A percentile compares a stretch with the other conserved stretches of the same genome.
These are phyloP conservation scores for Danaus melanippus DNA, from an alignment of 1,140 invertebrate species.

Conservation along the genomic window DNA sequence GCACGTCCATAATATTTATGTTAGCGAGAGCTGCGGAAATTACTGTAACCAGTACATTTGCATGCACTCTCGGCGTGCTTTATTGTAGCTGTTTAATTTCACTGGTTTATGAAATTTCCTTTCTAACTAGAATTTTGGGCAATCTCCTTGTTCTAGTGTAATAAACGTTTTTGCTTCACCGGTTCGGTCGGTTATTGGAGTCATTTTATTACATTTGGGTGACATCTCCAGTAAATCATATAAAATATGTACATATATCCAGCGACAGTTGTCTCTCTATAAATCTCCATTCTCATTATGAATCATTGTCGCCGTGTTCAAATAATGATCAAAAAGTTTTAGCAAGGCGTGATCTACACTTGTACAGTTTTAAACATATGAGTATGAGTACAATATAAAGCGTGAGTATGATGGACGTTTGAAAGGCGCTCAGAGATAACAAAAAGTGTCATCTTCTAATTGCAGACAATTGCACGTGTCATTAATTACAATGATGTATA, in stretches of 20 bases:
- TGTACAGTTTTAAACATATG: too few relatives aligned
- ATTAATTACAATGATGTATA: constrained; percentile 23
- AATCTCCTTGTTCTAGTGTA: not conserved
- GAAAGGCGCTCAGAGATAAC: constrained; percentile 6
- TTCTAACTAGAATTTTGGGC: constrained; percentile 10
- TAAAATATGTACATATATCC: too few relatives aligned
- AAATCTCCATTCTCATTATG: too few relatives aligned
- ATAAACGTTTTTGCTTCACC: constrained; percentile 1
- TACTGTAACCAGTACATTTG: constrained; percentile 30
- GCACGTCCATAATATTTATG: constrained; percentile 25
- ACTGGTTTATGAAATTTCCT: constrained; percentile 21
- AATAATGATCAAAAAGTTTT: too few relatives aligned
- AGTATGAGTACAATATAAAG: too few relatives aligned
- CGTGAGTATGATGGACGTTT: not conserved
- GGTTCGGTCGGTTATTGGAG: not conserved
- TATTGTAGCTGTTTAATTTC: constrained; percentile 26
- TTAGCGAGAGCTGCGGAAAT: constrained; percentile 23
- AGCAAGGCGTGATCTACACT: too few relatives aligned
- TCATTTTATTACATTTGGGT: too few relatives aligned
- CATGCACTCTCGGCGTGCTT: constrained; percentile 23
- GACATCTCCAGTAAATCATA: too few relatives aligned
- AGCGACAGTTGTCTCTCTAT: too few relatives aligned
- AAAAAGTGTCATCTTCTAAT: constrained; percentile 9
- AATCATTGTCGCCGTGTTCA: too few relatives aligned
- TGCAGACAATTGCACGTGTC: constrained; percentile 22